Evolutionary conservation across 1,140 invertebrate genomes (phyloP).

Genomic region (Tetranychus urticae): DNA sequence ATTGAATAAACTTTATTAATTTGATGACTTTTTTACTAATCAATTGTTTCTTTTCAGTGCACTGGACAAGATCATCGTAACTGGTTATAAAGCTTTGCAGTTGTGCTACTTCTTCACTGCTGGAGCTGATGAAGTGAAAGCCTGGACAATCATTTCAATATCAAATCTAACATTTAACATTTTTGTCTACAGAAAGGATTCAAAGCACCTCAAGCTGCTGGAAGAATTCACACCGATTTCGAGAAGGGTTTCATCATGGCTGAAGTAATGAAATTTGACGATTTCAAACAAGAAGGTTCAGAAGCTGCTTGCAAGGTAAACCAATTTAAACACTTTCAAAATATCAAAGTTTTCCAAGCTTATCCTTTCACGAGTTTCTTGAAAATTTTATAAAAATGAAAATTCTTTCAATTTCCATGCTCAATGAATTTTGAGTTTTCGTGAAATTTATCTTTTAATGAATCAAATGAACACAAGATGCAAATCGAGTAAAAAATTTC

Average conservation of each 20-base stretch:
- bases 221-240: constrained; percentile 94
- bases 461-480: too few species aligned
- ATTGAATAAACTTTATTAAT: too few species aligned
- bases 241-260: constrained; percentile 99
- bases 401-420: too few species aligned
- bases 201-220: constrained; percentile 93
- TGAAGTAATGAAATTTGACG: constrained; percentile 93
- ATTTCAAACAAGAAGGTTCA: constrained; percentile 86
- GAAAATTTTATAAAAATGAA: too few species aligned
- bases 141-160: constrained; percentile 50
- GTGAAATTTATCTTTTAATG: too few species aligned
- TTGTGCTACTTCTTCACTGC: constrained; percentile 83
- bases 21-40: too few species aligned
- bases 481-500: too few species aligned
- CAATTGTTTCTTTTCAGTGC: constrained; percentile 29
- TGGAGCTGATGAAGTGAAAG: constrained; percentile 93
- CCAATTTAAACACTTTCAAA: too few species aligned
- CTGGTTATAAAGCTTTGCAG: constrained; percentile 85
- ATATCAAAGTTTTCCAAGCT: too few species aligned
- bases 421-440: too few species aligned
- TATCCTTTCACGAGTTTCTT: too few species aligned
- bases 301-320: constrained; percentile 59
- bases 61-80: constrained; percentile 88
- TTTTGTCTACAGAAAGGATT: constrained; percentile 49
- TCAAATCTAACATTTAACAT: not conserved